These are phyloP conservation scores for Bhutanitis thaidina DNA, from an alignment of 2,888 invertebrate species.

Conservation along the genomic window DNA sequence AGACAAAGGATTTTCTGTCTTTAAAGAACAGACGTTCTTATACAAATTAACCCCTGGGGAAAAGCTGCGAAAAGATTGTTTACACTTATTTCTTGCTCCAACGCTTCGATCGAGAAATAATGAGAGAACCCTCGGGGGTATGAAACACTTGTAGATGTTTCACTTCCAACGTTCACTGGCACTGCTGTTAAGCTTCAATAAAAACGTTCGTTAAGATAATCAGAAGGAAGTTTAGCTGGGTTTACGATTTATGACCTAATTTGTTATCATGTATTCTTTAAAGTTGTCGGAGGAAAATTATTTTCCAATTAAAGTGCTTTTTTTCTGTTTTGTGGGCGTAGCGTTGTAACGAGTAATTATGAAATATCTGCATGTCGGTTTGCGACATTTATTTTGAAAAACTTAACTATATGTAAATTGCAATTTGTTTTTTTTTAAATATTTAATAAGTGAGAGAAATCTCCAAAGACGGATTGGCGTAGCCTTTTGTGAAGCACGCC, in stretches of 20 bases:
- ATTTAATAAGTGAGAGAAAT: too few relatives aligned
- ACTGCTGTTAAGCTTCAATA: conserved; percentile 33
- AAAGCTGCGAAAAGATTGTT: conserved; percentile 23
- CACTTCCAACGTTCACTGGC: conserved; percentile 22
- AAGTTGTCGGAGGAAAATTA: too few relatives aligned
- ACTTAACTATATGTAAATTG: too few relatives aligned
- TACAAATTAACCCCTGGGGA: conserved; percentile 17
- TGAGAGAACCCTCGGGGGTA: conserved; percentile 35
- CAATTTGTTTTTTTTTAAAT: too few relatives aligned
- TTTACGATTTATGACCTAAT: conserved; percentile 12
- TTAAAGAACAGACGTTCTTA: conserved; percentile 11
- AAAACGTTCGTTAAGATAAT: conserved; percentile 23
- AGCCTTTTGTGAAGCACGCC: too few relatives aligned
- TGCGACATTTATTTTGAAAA: too few relatives aligned
- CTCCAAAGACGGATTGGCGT: too few relatives aligned
- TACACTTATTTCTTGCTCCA: conserved; percentile 41
- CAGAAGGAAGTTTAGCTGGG: conserved; percentile 3
- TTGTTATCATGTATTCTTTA: conserved; percentile 15
- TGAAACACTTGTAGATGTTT: conserved; percentile 22
- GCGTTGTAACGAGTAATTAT: too few relatives aligned
- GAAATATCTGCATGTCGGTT: too few relatives aligned
- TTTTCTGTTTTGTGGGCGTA: too few relatives aligned
- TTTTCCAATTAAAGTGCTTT: too few relatives aligned
- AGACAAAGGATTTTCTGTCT: neutral
- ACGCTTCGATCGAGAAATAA: conserved; percentile 42